These are phyloP conservation scores for Bursaphelenchus okinawaensis DNA, from an alignment of 2,888 invertebrate genomes.

Conservation along the genomic window DNA sequence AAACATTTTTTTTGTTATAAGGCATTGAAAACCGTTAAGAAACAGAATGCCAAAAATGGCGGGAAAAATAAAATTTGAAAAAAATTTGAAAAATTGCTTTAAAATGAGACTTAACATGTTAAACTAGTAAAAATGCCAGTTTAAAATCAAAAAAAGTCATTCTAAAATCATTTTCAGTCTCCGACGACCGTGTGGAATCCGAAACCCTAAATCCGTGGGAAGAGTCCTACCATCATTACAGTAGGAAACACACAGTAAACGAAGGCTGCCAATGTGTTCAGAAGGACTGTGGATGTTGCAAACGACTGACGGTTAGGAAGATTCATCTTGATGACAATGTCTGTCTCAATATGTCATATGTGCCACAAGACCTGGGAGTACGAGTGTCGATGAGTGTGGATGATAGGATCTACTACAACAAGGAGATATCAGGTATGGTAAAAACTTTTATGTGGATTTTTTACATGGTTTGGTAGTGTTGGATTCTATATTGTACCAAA, in stretches of 20 bases:
- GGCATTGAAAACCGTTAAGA: no score
- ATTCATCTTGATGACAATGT: slow-evolving; percentile 47
- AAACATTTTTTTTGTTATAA: no score
- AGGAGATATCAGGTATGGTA: slow-evolving; percentile 58
- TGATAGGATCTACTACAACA: slow-evolving; percentile 53
- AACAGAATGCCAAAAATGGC: no score
- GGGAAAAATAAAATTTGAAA: no score
- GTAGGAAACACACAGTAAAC: neutral
- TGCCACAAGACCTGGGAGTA: slow-evolving; percentile 58
- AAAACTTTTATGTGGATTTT: no score
- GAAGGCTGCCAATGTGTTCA: slow-evolving; percentile 49
- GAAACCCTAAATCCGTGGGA: neutral
- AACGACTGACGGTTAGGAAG: slow-evolving; percentile 42
- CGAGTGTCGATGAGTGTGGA: slow-evolving; percentile 57
- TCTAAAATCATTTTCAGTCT: neutral
- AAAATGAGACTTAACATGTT: no score
- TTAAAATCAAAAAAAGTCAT: neutral
- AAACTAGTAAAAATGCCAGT: no score
- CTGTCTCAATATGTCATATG: slow-evolving; percentile 59
- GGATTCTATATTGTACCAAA: no score
- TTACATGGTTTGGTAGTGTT: no score
- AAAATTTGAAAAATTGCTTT: no score
- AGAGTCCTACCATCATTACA: neutral
- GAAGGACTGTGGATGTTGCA: slow-evolving; percentile 57
- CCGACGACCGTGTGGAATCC: neutral